These are phyloP conservation scores for human DNA, from an alignment of 2,113 vertebrate genomes.

Conservation along the genomic window GRCh38 chr12:203501-204000, in stretches of 20 bases:
- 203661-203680: no score
- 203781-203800: neutral
- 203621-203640: neutral
- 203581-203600: neutral
- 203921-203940: neutral
- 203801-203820: neutral
- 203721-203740: no score
- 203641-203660: neutral
- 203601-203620: neutral
- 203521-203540: no score
- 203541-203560: neutral
- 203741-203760: neutral
- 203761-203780: neutral
- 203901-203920: neutral
- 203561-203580: neutral
- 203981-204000: neutral
- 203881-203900: neutral
- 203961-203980: neutral
- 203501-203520: no score
- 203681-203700: neutral
- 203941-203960: neutral
- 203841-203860: no score
- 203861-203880: fast-evolving
- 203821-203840: no score
- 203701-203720: fast-evolving